Evolutionary conservation across 2,888 invertebrate species (phyloP), one percentile per base, ranked within the genome.

Genomic region (Euzetes globulus): DNA sequence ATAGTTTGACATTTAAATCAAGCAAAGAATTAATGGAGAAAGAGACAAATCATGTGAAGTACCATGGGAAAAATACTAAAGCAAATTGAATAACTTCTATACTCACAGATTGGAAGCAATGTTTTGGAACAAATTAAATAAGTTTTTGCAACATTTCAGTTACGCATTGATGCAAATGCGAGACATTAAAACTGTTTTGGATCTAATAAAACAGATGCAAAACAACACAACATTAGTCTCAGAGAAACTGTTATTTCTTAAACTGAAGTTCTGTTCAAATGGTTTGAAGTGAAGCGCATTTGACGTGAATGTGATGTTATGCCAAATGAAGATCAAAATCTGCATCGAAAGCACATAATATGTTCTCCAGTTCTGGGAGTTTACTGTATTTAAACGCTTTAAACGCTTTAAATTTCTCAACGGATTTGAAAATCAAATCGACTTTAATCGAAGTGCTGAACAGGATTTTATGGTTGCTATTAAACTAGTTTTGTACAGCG

Each of bases 401-500:
- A 68, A 37, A 68, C 22, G 13, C 22, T 68, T 60, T 68, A 41
- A 68, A 41, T 41, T 68, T 37, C 41, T 68, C 41, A 68, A 68
- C 68, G 68, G 68, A 68, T 68, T 68, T 37, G 41, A 41, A 68
- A 68, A 68, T 63, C 63, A 37, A 7, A 60, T 63, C 33, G 63
- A 63, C 37, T 68, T 29, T 33, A 37, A 68, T 68, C 41, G 41
- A 41, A 68, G 41, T 68, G 68, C 41, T 41, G 41, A 68, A 68
- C 68, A 68, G 68, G 68, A 68, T 68, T 68, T 68, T 41, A 68
- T 68, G 68, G 29, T 41, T n/a, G 22, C 19, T 68, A 68, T 68
- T 68, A 68, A 68, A 68, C 68, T 68, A 68, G 68, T 68, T 68
- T 68, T 9, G n/a, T 68, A 22, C 68, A 68, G 68, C 68, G 68